Evolutionary conservation across 1,140 invertebrate species (phyloP).

Genomic region (Scylla paramamosain): DNA sequence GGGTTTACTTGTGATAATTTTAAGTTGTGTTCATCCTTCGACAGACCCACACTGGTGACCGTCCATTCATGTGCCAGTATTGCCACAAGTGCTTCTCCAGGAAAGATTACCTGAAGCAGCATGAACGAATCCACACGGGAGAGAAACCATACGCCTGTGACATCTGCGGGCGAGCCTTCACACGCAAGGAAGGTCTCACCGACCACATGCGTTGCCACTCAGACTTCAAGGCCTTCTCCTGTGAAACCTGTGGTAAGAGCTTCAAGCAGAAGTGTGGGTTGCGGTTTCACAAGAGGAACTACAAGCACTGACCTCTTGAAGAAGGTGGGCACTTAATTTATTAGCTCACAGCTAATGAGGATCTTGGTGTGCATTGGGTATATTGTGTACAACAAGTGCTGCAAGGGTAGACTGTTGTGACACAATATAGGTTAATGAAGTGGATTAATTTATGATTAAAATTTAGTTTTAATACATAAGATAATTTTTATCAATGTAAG

Average conservation of each 20-base stretch:
- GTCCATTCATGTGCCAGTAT: constrained; percentile 77
- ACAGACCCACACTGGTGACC: constrained; percentile 83
- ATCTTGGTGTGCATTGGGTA: constrained; percentile 18
- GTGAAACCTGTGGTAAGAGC: constrained; percentile 76
- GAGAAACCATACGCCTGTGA: constrained; percentile 77
- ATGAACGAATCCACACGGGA: constrained; percentile 77
- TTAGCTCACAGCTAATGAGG: constrained; percentile 2
- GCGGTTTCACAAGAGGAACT: constrained; percentile 77
- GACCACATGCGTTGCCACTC: constrained; percentile 77
- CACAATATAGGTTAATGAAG: background rate
- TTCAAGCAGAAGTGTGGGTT: constrained; percentile 77
- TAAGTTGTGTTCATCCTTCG: background rate
- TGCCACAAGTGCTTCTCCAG: constrained; percentile 77
- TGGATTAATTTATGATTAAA: constrained; percentile 15
- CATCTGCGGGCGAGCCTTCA: constrained; percentile 76
- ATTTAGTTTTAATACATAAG: background rate
- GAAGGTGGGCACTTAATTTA: constrained; percentile 4
- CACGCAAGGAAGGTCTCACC: constrained; percentile 77
- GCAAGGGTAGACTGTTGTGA: background rate
- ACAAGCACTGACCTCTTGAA: constrained; percentile 71
- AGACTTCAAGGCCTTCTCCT: constrained; percentile 77
- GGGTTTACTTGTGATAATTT: background rate
- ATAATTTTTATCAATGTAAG: background rate
- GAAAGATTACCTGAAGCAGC: constrained; percentile 78
- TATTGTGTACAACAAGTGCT: constrained; percentile 13